Evolutionary conservation across 2,888 invertebrate genomes (phyloP), one percentile per base, ranked within the genome.

Genomic region (Pseudococcus longispinus): DNA sequence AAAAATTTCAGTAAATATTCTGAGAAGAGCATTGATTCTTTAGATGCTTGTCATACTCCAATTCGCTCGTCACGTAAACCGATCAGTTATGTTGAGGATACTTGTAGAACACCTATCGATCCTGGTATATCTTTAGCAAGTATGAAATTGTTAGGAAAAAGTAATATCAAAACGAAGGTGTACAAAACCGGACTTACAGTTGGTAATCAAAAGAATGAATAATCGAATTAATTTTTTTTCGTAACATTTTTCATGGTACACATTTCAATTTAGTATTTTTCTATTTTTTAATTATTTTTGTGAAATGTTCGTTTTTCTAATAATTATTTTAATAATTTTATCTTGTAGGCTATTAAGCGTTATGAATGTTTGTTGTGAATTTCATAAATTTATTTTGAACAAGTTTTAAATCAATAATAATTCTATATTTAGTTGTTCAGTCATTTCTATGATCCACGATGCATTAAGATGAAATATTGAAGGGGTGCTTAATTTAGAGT

Each of bases 121-220:
- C 77, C 77, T n/a, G 77, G 77, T n/a, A 80, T 80, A 37, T 80
- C 77, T 20, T 11, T 80, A 18, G 77, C 32, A 0, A 80, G 77
- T 42, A 80, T 80, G 77, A 80, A 80, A 42, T 37, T 42, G 11
- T 23, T 80, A 9, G 77, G 77, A 5, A 80, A 80, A 11, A 80
- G 77, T 42, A 80, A 80, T 29, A 42, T 80, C n/a, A 80, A 80
- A 42, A 80, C 77, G 0, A 80, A 80, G 18, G 37, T 80, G 2
- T 80, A 80, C 20, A 80, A 80, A 80, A 42, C n/a, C 13, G 37
- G 29, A 1, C 0, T 29, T 15, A 18, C 29, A 32, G 15, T 70
- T 18, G 4, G 18, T 15, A 70, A 70, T 70, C 18, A 18, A 15
- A 70, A 70, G n/a, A 29, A 13, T 8, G 70, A 70, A 29, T 29